phyloP scores from a whole-genome alignment of 2,113 vertebrate species.

The Platichthys stellatus region DNA sequence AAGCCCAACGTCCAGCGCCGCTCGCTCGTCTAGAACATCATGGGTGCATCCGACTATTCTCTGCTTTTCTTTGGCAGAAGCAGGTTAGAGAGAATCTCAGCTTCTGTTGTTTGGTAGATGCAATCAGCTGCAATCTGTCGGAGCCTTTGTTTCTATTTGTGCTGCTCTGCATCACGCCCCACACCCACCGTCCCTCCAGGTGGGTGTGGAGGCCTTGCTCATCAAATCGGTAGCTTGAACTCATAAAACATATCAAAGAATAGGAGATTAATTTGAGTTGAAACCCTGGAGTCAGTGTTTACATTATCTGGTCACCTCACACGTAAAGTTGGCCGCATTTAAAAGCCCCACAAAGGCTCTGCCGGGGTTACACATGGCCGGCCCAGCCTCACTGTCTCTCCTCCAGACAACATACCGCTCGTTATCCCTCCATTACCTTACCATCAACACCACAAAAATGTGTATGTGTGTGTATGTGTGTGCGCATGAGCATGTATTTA shows the following conservation, averaged over 20 bases:
- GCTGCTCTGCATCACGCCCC: no score
- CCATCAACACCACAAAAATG: slow-evolving; percentile 46
- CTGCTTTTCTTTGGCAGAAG: slow-evolving; percentile 2
- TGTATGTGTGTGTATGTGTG: not conserved
- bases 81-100: not conserved
- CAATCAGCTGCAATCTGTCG: slow-evolving; percentile 3
- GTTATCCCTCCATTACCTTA: slow-evolving; percentile 40
- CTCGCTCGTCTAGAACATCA: not conserved
- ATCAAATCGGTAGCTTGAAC: no score
- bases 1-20: not conserved
- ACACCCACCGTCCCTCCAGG: no score
- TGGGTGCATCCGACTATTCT: not conserved
- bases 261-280: slow-evolving; percentile 32
- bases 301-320: slow-evolving; percentile 61
- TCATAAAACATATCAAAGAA: no score
- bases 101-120: slow-evolving; percentile 8
- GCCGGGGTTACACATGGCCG: not conserved
- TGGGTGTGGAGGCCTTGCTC: no score
- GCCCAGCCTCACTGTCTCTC: no score
- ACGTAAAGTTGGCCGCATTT: not conserved
- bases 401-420: slow-evolving; percentile 26
- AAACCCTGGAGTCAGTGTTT: slow-evolving; percentile 15
- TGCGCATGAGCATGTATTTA: slow-evolving; percentile 22
- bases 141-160: no score
- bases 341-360: slow-evolving; percentile 21